A percentile compares a stretch with the other conserved stretches of the same genome.
phyloP scores from a whole-genome alignment of 2,888 invertebrate species.

The Octonoba sinensis region DNA sequence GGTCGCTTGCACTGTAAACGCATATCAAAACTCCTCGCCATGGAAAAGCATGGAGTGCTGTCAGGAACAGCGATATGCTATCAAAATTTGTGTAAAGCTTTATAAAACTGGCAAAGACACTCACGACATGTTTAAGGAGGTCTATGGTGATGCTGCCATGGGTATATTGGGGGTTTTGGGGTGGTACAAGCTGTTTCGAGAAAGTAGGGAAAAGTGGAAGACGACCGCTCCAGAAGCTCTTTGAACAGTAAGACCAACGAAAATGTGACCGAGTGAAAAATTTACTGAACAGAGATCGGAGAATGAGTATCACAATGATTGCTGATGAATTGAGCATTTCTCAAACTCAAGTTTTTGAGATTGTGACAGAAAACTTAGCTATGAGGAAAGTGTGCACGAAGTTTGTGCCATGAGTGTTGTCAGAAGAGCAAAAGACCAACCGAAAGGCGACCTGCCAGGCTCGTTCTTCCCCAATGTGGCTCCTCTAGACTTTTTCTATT shows the following conservation, averaged over 20 bases:
- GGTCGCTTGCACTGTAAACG: background rate
- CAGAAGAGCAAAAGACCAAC: slow-evolving; percentile 1
- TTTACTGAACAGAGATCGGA: too few relatives aligned
- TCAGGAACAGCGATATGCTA: background rate
- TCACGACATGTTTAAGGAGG: too few relatives aligned
- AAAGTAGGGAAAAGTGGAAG: background rate
- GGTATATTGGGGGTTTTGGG: background rate
- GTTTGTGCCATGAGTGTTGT: background rate
- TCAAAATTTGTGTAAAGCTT: background rate
- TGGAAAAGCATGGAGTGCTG: background rate
- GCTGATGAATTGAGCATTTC: background rate
- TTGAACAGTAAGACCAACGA: background rate
- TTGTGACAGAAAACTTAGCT: background rate
- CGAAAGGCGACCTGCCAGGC: background rate
- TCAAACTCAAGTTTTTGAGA: background rate
- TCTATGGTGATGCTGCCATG: background rate
- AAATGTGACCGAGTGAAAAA: background rate
- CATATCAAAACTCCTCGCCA: background rate
- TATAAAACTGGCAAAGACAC: background rate
- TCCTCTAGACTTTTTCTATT: background rate
- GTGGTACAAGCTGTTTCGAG: background rate
- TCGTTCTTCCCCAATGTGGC: background rate
- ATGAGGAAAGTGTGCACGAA: background rate
- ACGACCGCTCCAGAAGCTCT: background rate
- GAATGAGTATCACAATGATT: too few relatives aligned